Evolutionary conservation across 2,113 vertebrate genomes (phyloP).

Genomic region (Neomonachus schauinslandi): DNA sequence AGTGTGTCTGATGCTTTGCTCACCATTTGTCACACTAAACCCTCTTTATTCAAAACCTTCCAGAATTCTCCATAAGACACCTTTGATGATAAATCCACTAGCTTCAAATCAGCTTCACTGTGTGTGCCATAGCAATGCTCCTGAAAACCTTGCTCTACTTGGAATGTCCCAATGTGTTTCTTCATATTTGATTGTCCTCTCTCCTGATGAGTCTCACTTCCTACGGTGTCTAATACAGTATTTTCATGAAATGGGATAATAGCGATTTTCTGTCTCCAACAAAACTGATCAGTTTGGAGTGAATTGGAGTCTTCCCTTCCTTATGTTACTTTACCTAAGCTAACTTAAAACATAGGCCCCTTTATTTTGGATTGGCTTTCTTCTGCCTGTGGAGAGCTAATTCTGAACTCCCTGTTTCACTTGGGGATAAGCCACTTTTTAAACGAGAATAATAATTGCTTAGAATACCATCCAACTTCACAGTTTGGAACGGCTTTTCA

Average conservation of each 20-base stretch:
- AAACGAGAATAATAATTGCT: not conserved
- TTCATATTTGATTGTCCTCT: slow-evolving; percentile 4
- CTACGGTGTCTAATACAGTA: not conserved
- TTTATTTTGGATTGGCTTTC: slow-evolving; percentile 44
- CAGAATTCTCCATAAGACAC: not conserved
- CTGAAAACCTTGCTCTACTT: not conserved
- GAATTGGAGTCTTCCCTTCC: not conserved
- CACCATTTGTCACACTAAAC: not conserved
- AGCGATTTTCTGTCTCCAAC: slow-evolving; percentile 5
- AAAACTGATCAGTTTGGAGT: not conserved
- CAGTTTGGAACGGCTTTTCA: not conserved
- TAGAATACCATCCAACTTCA: not conserved
- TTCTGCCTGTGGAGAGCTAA: not conserved
- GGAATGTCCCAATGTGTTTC: not conserved
- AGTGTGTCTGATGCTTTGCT: not conserved
- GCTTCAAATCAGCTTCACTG: not conserved
- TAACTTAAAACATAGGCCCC: not conserved
- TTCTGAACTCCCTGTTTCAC: not conserved
- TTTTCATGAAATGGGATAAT: not conserved
- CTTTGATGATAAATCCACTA: not conserved
- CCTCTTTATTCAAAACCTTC: not conserved
- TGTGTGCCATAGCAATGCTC: not conserved
- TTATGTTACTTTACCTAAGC: not conserved
- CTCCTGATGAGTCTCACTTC: not conserved
- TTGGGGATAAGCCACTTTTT: not conserved